phyloP scores from a whole-genome alignment of 1,140 invertebrate species.

The Acromyrmex heyeri region DNA sequence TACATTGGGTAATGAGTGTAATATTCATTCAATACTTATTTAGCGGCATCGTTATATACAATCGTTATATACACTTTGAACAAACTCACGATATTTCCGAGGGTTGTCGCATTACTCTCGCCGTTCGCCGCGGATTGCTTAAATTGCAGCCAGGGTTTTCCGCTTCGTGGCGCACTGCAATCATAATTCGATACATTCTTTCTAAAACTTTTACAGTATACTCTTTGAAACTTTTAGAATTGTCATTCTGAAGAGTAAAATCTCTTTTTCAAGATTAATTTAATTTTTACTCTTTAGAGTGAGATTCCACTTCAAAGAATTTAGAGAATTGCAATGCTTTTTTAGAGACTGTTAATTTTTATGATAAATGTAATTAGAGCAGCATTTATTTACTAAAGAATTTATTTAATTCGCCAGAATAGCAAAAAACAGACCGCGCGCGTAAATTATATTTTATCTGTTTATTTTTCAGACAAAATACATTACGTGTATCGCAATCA shows the following conservation, averaged over 20 bases:
- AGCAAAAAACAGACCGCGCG: neutral
- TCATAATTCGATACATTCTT: conserved; percentile 18
- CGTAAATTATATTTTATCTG: neutral
- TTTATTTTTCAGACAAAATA: neutral
- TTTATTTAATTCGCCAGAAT: neutral
- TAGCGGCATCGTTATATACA: neutral
- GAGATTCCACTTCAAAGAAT: too few relatives aligned
- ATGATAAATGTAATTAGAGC: neutral
- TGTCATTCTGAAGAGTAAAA: too few relatives aligned
- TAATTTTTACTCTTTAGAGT: too few relatives aligned
- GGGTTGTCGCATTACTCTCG: conserved; percentile 76
- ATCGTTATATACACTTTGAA: too few relatives aligned
- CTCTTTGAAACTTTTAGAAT: too few relatives aligned
- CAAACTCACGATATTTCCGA: conserved; percentile 82
- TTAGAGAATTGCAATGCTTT: too few relatives aligned
- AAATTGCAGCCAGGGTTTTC: conserved; percentile 89
- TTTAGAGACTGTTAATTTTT: conserved; percentile 8
- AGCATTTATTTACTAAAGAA: neutral
- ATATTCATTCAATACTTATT: neutral
- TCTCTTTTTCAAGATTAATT: too few relatives aligned
- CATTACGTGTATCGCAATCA: neutral
- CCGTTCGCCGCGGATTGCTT: conserved; percentile 83
- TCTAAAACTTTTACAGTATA: too few relatives aligned
- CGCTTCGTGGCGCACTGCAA: conserved; percentile 89
- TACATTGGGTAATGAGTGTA: too few relatives aligned